A percentile compares a stretch with the other conserved stretches of the same genome.
Conservation (phyloP, 2,797 vertebrate genomes). For the Sebastes steindachneri region DNA sequence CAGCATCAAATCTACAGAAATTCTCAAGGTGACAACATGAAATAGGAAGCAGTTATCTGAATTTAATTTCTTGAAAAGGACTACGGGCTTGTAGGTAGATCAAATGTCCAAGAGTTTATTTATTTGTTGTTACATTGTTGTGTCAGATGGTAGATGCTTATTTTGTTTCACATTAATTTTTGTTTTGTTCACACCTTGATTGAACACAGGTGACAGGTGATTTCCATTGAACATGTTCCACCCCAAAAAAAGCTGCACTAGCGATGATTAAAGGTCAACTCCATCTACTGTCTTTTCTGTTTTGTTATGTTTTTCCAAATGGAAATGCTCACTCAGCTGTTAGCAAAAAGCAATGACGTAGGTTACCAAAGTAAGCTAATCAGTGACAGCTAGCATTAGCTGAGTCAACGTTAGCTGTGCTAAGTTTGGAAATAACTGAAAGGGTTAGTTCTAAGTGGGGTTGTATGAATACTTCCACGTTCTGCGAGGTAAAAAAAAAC, state of each 20-base stretch:
- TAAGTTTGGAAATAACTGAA: too few relatives aligned
- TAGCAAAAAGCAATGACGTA: too few relatives aligned
- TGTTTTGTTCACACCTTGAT: neutral
- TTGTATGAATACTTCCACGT: too few relatives aligned
- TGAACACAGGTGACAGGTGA: neutral
- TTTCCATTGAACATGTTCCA: neutral
- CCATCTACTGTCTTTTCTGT: neutral
- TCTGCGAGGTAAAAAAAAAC: too few relatives aligned
- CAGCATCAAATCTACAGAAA: constrained; percentile 82
- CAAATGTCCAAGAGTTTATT: constrained; percentile 46
- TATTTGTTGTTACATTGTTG: constrained; percentile 24
- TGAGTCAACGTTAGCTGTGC: fast-evolving
- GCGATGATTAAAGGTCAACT: neutral
- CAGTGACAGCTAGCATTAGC: too few relatives aligned
- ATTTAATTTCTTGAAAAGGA: constrained; percentile 75
- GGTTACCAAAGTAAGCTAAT: too few relatives aligned
- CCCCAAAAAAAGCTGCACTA: neutral
- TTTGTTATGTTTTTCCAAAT: too few relatives aligned
- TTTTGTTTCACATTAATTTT: neutral
- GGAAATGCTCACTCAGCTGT: too few relatives aligned
- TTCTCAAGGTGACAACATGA: constrained; percentile 79
- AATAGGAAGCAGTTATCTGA: constrained; percentile 70
- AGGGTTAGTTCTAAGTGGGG: too few relatives aligned
- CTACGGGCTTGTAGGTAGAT: constrained; percentile 5
- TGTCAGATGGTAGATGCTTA: neutral